A percentile compares a stretch with the other conserved stretches of the same genome.
Evolutionary conservation across 2,888 invertebrate species (phyloP).

Genomic region (Drosophila rubida): DNA sequence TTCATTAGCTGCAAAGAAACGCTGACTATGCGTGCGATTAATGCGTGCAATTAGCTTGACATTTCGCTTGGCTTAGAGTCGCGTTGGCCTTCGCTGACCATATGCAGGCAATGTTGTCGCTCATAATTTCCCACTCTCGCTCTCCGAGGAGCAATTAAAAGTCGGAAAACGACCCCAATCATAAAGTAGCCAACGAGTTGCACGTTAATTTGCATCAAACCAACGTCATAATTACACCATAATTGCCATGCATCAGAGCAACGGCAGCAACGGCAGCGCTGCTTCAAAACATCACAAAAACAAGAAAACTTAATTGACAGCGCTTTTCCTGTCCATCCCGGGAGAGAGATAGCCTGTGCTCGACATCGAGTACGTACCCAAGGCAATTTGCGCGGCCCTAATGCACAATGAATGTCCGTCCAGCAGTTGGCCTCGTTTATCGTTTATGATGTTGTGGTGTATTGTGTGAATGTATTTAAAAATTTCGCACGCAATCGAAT

Average conservation of each 20-base stretch:
- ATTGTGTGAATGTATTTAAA: constrained; percentile 53
- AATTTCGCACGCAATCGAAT: constrained; percentile 44
- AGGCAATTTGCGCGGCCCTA: neutral
- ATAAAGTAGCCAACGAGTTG: constrained; percentile 26
- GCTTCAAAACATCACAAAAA: constrained; percentile 14
- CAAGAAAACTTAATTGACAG: constrained; percentile 22
- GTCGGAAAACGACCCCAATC: constrained; percentile 45
- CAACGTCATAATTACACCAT: constrained; percentile 62
- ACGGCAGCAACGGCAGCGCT: constrained; percentile 18
- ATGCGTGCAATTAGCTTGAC: constrained; percentile 51
- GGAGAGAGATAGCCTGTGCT: neutral
- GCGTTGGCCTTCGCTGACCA: constrained; percentile 3
- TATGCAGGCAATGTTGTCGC: neutral
- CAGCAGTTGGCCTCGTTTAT: neutral
- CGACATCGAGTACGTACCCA: constrained; percentile 3
- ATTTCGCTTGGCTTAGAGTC: constrained; percentile 3
- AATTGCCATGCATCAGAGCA: constrained; percentile 56
- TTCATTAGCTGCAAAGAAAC: constrained; percentile 57
- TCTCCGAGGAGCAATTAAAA: constrained; percentile 52
- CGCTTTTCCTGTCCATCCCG: constrained; percentile 14
- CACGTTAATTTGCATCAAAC: constrained; percentile 60
- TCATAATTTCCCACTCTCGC: constrained; percentile 1
- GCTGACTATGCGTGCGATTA: constrained; percentile 13
- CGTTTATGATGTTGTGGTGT: constrained; percentile 34
- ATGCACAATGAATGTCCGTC: neutral